phyloP scores from a whole-genome alignment of 2,113 vertebrate species.

The Indicator maculatus region DNA sequence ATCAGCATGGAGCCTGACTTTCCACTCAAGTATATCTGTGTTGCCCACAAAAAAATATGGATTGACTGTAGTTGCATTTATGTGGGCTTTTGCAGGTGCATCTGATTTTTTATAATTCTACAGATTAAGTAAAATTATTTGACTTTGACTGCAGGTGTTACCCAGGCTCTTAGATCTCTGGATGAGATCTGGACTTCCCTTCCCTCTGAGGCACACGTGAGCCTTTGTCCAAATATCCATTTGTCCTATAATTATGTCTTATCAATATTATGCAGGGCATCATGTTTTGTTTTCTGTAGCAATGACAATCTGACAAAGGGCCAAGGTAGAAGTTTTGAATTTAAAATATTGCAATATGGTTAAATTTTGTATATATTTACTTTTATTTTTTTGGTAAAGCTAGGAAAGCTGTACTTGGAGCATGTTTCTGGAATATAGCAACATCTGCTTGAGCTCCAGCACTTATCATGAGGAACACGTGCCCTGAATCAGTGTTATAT shows the following conservation, averaged over 20 bases:
- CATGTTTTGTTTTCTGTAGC: neutral
- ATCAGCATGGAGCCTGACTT: neutral
- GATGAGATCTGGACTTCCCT: neutral
- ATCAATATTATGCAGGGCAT: neutral
- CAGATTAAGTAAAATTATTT: neutral
- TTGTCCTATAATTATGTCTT: neutral
- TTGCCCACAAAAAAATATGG: neutral
- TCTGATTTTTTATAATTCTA: neutral
- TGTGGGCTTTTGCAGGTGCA: fast-evolving
- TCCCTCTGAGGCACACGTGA: neutral
- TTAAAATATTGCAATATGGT: neutral
- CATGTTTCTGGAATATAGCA: neutral
- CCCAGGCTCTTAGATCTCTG: neutral
- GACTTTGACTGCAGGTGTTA: neutral
- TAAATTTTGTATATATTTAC: neutral
- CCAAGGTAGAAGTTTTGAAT: neutral
- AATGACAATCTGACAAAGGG: neutral
- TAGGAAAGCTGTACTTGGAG: neutral
- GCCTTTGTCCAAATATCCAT: neutral
- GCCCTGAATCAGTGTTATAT: neutral
- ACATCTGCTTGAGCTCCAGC: neutral
- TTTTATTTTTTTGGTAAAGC: neutral
- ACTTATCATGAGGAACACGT: neutral
- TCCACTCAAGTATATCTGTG: neutral
- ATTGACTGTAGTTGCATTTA: neutral